A percentile compares a stretch with the other conserved stretches of the same genome.
Conservation (phyloP, 1,140 invertebrate genomes). For the Listronotus oregonensis region DNA sequence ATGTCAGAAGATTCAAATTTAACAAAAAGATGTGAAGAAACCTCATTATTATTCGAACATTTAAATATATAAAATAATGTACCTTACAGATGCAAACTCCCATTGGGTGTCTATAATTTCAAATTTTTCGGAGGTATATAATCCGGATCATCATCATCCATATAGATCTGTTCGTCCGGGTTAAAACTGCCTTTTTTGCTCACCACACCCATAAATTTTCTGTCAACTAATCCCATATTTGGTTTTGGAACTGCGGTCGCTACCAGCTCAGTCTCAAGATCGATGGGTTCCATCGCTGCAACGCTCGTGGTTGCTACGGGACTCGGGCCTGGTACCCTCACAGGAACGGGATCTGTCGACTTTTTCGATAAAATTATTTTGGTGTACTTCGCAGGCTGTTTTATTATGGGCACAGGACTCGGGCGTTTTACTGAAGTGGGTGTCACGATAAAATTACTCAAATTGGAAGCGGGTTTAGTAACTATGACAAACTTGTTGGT, state of each 20-base stretch:
- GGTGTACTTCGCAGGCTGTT: conserved; percentile 58
- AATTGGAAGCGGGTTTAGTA: conserved; percentile 49
- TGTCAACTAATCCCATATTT: conserved; percentile 12
- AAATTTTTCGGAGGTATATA: conserved; percentile 44
- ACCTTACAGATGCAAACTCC: not conserved
- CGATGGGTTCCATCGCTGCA: conserved; percentile 30
- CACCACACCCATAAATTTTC: conserved; percentile 11
- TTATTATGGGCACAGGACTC: conserved; percentile 15
- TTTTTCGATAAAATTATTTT: conserved; percentile 63
- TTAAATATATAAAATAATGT: not conserved
- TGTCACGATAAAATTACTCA: conserved; percentile 46
- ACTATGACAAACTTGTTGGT: conserved; percentile 49
- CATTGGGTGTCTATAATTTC: conserved; percentile 19
- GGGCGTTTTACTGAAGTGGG: conserved; percentile 39
- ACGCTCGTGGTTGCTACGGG: not conserved
- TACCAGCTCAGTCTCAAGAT: conserved; percentile 44
- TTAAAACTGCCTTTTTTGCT: conserved; percentile 13
- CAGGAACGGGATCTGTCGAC: conserved; percentile 27
- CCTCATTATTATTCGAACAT: not conserved
- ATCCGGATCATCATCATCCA: conserved; percentile 45
- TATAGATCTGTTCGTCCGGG: conserved; percentile 5
- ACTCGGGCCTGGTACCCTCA: not conserved
- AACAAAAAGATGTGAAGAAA: not conserved
- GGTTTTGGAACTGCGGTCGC: conserved; percentile 39
- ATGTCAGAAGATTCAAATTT: no score